These are phyloP conservation scores for Lymantria monacha DNA, from an alignment of 2,888 invertebrate species.

Conservation along the genomic window DNA sequence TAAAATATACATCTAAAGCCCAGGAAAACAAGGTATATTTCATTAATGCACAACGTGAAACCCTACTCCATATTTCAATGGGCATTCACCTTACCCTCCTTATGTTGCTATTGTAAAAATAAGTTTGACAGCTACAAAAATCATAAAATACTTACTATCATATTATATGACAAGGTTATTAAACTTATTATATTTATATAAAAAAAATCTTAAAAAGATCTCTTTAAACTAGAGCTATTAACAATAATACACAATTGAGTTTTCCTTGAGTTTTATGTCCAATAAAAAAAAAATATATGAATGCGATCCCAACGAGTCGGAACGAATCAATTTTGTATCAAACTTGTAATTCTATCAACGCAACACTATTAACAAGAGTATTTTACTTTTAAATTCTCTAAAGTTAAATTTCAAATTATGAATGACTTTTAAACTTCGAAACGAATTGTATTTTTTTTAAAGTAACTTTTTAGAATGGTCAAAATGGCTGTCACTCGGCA, in stretches of 20 bases:
- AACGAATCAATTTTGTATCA: constrained; percentile 9
- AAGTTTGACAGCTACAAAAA: no score
- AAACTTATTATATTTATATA: background rate
- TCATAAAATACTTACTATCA: no score
- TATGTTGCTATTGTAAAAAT: no score
- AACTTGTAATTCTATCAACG: constrained; percentile 7
- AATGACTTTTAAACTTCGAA: constrained; percentile 9
- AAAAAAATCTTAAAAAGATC: background rate
- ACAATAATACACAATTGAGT: constrained; percentile 4
- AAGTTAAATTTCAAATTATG: background rate
- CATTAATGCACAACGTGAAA: no score
- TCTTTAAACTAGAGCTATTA: constrained; percentile 2
- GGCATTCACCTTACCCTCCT: no score
- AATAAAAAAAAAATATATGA: constrained; percentile 10
- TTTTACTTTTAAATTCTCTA: constrained; percentile 1
- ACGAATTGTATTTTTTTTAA: background rate
- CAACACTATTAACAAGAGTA: background rate
- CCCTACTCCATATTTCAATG: no score
- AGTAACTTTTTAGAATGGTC: background rate
- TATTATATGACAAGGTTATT: background rate
- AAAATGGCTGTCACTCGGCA: no score
- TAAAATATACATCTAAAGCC: no score
- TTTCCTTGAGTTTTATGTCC: constrained; percentile 10
- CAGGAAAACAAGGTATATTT: no score
- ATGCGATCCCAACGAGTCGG: constrained; percentile 7